Evolutionary conservation across 1,140 invertebrate species (phyloP).

Genomic region (Spodoptera litura): DNA sequence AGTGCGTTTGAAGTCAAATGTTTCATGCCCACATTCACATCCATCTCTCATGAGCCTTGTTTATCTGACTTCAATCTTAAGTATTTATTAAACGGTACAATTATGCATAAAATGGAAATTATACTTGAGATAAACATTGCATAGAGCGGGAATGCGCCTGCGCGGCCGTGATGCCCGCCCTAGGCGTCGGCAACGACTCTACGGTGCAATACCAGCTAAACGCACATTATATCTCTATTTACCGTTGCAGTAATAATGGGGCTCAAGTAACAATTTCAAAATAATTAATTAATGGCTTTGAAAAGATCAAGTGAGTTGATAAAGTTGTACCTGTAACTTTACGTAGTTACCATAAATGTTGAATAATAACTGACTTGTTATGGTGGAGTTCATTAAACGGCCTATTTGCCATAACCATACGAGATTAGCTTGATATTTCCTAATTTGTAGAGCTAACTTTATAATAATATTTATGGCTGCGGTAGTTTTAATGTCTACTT

Average conservation of each 20-base stretch:
- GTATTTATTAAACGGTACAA: conserved; percentile 34
- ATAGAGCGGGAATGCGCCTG: conserved; percentile 61
- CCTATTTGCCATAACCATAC: conserved; percentile 28
- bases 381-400: conserved; percentile 13
- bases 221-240: conserved; percentile 54
- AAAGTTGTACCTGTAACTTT: conserved; percentile 28
- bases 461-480: conserved; percentile 8
- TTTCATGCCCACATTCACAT: background rate
- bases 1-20: no score
- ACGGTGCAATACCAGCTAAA: conserved; percentile 51
- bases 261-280: conserved; percentile 55
- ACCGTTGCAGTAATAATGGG: conserved; percentile 68
- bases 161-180: conserved; percentile 55
- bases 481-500: conserved; percentile 5
- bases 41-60: background rate
- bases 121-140: conserved; percentile 30
- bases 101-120: conserved; percentile 31
- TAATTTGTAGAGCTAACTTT: conserved; percentile 11
- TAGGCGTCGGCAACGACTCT: conserved; percentile 49
- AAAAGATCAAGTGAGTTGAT: conserved; percentile 21
- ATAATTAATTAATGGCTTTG: conserved; percentile 55
- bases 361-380: conserved; percentile 36
- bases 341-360: background rate
- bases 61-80: background rate
- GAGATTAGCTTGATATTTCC: conserved; percentile 24